phyloP scores from a whole-genome alignment of 2,113 vertebrate genomes.

The Vombatus ursinus region DNA sequence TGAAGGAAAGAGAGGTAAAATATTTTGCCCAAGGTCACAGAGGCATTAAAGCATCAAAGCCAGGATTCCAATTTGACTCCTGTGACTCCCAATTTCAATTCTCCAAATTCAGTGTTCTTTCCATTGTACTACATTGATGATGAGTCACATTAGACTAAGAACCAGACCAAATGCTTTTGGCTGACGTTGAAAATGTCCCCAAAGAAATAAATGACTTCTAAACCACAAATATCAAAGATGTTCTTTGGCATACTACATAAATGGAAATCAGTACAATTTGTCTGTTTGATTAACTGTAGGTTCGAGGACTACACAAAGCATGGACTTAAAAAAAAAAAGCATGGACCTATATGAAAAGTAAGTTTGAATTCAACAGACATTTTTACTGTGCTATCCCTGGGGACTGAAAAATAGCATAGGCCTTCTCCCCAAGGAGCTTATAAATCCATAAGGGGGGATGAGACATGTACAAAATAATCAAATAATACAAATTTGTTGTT shows the following conservation, averaged over 20 bases:
- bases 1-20: neutral
- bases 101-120: neutral
- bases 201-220: neutral
- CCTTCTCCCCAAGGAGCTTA: neutral
- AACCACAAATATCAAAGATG: neutral
- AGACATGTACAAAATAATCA: neutral
- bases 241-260: neutral
- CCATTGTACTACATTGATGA: neutral
- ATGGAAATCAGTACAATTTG: neutral
- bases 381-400: neutral
- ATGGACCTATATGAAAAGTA: neutral
- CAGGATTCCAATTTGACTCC: neutral
- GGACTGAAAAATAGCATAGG: neutral
- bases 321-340: neutral
- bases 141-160: slow-evolving; percentile 26
- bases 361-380: neutral
- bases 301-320: neutral
- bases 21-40: neutral
- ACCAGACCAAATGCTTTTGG: neutral
- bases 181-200: neutral
- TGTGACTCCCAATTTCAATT: neutral
- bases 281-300: neutral
- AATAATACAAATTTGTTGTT: neutral
- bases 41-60: neutral
- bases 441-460: neutral